A percentile compares a stretch with the other conserved stretches of the same genome.
Conservation (phyloP, 2,888 invertebrate species). For the Polydrusus cervinus region DNA sequence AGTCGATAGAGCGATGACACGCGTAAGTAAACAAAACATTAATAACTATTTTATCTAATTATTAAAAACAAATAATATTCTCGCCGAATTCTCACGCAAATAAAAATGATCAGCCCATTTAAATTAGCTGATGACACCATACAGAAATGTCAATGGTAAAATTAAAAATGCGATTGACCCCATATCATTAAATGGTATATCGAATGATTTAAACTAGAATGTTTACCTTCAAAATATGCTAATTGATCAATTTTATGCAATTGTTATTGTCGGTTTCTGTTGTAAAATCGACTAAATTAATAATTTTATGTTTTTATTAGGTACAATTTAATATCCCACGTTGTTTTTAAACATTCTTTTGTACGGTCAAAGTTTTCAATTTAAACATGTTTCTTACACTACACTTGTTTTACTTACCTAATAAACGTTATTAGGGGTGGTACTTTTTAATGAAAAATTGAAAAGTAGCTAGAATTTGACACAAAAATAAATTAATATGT, state of each 20-base stretch:
- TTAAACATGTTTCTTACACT: too few relatives aligned
- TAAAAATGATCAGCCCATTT: conserved; percentile 13
- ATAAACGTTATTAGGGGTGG: not conserved
- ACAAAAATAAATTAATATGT: too few relatives aligned
- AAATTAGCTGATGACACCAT: conserved; percentile 43
- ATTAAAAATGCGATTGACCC: conserved; percentile 56
- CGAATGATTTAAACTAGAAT: conserved; percentile 50
- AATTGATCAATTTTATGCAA: conserved; percentile 51
- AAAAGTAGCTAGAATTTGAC: not conserved
- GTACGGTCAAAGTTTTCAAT: too few relatives aligned
- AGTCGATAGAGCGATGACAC: too few relatives aligned
- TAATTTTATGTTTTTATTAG: conserved; percentile 18
- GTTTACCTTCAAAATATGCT: conserved; percentile 57
- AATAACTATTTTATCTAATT: not conserved
- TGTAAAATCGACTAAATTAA: conserved; percentile 32
- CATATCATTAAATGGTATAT: conserved; percentile 33
- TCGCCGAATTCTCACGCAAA: conserved; percentile 13
- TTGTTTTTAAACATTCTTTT: conserved; percentile 2
- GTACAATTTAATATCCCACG: conserved; percentile 6
- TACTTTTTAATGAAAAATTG: too few relatives aligned
- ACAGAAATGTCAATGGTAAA: conserved; percentile 53
- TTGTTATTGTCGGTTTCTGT: conserved; percentile 23
- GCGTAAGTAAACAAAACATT: too few relatives aligned
- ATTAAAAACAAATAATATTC: conserved; percentile 19
- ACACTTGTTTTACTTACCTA: not conserved